Evolutionary conservation across 2,113 vertebrate genomes (phyloP).

Genomic region (Vimba vimba): DNA sequence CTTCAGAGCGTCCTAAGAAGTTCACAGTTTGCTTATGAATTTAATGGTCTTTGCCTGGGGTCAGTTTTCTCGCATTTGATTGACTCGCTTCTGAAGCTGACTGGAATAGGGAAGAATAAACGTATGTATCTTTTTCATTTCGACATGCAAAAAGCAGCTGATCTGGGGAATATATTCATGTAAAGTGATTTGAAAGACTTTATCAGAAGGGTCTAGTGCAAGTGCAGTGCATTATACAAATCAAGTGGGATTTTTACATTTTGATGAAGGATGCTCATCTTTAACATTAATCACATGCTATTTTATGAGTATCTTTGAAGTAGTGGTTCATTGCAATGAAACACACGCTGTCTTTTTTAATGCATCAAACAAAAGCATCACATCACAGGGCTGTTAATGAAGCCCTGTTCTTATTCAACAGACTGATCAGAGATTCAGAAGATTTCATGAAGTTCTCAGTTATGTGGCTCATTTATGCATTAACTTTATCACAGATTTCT

Average conservation of each 20-base stretch:
- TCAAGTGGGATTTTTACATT: background rate
- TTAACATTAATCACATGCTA: background rate
- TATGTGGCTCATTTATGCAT: background rate
- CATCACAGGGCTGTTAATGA: background rate
- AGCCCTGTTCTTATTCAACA: slow-evolving; percentile 6
- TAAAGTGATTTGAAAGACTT: slow-evolving; percentile 16
- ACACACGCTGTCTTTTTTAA: background rate
- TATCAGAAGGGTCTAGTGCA: background rate
- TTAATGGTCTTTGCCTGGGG: slow-evolving; percentile 43
- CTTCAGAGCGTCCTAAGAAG: slow-evolving; percentile 29
- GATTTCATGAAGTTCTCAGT: background rate
- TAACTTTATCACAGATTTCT: background rate
- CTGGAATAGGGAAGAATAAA: slow-evolving; percentile 33
- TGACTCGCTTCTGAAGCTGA: slow-evolving; percentile 17
- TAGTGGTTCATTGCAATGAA: background rate
- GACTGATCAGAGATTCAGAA: background rate
- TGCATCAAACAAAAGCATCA: background rate
- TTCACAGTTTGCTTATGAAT: slow-evolving; percentile 44
- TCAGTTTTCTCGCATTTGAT: slow-evolving; percentile 25
- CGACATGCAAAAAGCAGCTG: slow-evolving; percentile 1
- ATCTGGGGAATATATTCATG: slow-evolving; percentile 31
- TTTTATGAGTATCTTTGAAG: background rate
- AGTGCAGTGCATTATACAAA: background rate
- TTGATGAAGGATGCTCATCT: background rate
- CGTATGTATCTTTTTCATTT: slow-evolving; percentile 38